Conservation (phyloP, 2,888 invertebrate species). For the Rotaria magnacalcarata region DNA sequence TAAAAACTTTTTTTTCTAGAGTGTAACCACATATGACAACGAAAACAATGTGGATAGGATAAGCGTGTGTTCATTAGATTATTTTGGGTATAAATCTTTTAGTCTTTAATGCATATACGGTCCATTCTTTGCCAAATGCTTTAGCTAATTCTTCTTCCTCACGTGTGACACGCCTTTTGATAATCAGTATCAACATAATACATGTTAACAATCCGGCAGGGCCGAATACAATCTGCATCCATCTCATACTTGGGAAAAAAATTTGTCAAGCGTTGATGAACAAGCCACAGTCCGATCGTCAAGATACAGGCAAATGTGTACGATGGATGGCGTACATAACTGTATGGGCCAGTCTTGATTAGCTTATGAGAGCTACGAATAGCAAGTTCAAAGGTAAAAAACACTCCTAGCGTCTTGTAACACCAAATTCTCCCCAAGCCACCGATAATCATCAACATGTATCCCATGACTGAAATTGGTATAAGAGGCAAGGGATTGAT, state of each 20-base stretch:
- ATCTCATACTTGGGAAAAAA: not conserved
- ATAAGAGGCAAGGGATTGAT: too few species aligned
- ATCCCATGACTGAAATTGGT: not conserved
- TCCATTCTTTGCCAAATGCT: too few species aligned
- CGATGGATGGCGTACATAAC: constrained; percentile 24
- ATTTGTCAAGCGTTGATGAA: constrained; percentile 19
- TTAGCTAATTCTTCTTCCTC: too few species aligned
- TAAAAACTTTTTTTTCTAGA: too few species aligned
- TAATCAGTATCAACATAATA: too few species aligned
- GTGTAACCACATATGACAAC: too few species aligned
- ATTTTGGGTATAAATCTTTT: too few species aligned
- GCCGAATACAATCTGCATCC: too few species aligned
- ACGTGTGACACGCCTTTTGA: not conserved
- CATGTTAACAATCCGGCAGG: too few species aligned
- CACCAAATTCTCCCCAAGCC: constrained; percentile 12
- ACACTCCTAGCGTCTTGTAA: constrained; percentile 19
- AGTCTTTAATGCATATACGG: too few species aligned
- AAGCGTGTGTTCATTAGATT: too few species aligned
- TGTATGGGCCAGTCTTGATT: constrained; percentile 19
- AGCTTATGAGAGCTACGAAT: constrained; percentile 24
- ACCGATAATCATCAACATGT: not conserved
- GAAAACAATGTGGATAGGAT: too few species aligned
- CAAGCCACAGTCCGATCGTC: constrained; percentile 3
- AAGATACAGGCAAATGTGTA: constrained; percentile 24
- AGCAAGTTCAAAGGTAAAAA: constrained; percentile 19